Conservation (phyloP, 2,113 vertebrate genomes). For the Solea senegalensis region DNA sequence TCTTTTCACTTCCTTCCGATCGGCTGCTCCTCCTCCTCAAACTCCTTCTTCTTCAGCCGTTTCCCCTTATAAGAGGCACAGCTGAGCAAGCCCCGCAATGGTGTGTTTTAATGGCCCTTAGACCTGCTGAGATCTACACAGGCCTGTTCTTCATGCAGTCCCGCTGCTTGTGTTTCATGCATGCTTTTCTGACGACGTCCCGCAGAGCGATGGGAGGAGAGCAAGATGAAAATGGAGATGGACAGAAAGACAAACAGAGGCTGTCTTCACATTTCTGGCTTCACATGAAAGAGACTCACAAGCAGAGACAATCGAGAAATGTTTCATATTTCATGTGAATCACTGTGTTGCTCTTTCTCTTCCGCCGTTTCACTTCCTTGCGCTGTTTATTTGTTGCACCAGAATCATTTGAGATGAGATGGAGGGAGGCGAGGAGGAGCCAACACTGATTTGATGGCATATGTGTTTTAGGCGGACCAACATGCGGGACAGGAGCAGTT, state of each 20-base stretch:
- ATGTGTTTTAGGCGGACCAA: conserved; percentile 54
- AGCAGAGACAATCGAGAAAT: conserved; percentile 16
- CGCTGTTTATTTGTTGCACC: conserved; percentile 10
- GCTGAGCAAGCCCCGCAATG: conserved; percentile 49
- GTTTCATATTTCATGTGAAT: conserved; percentile 25
- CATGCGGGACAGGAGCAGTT: conserved; percentile 52
- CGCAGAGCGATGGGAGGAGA: conserved; percentile 22
- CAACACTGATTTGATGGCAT: conserved; percentile 63
- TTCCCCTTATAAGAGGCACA: conserved; percentile 25
- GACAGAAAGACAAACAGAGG: conserved; percentile 1
- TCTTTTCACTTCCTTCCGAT: conserved; percentile 29
- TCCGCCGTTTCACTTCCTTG: neutral
- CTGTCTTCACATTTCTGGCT: neutral
- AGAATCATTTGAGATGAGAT: conserved; percentile 5
- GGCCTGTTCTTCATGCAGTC: conserved; percentile 25
- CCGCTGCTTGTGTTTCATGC: conserved; percentile 37
- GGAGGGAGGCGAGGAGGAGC: conserved; percentile 33
- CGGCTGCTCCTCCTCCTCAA: conserved; percentile 19
- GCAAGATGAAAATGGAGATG: conserved; percentile 1
- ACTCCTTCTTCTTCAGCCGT: conserved; percentile 4
- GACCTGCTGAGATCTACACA: conserved; percentile 43
- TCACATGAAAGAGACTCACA: conserved; percentile 18
- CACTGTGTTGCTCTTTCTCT: neutral
- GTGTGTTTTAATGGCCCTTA: conserved; percentile 55
- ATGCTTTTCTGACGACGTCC: conserved; percentile 34